These are phyloP conservation scores for Amiota mariae DNA, from an alignment of 2,888 invertebrate species.

Conservation along the genomic window DNA sequence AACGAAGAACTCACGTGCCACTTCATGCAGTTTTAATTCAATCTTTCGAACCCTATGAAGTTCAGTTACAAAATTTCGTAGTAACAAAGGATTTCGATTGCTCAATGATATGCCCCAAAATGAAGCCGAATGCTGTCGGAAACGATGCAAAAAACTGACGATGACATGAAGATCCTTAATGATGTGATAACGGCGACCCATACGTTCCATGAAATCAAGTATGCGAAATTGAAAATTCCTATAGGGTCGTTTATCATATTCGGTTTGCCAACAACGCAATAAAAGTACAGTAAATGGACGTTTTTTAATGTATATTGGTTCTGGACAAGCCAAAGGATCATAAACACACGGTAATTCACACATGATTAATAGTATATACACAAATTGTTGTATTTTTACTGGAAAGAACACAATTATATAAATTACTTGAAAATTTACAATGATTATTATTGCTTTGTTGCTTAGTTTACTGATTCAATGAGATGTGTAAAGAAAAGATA, in stretches of 20 bases:
- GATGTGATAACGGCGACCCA: conserved; percentile 55
- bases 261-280: conserved; percentile 71
- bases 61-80: conserved; percentile 52
- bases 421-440: not conserved
- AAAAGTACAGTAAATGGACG: conserved; percentile 52
- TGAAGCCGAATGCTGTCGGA: conserved; percentile 40
- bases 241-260: conserved; percentile 68
- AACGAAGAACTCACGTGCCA: conserved; percentile 59
- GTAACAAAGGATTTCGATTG: conserved; percentile 38
- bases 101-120: conserved; percentile 49
- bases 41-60: conserved; percentile 48
- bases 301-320: not conserved
- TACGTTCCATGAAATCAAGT: conserved; percentile 61
- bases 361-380: conserved; percentile 41
- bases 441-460: no score
- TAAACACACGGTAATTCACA: conserved; percentile 52
- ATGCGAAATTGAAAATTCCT: conserved; percentile 59
- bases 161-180: conserved; percentile 60
- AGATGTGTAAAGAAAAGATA: no score
- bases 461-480: not conserved
- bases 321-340: conserved; percentile 17
- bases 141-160: conserved; percentile 56
- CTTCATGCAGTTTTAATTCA: conserved; percentile 54
- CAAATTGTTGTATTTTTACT: no score
- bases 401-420: not conserved